Percentiles rank a stretch among this genome's conserved stretches.
phyloP scores from a whole-genome alignment of 1,140 invertebrate genomes.

The Schlechtendalia chinensis region DNA sequence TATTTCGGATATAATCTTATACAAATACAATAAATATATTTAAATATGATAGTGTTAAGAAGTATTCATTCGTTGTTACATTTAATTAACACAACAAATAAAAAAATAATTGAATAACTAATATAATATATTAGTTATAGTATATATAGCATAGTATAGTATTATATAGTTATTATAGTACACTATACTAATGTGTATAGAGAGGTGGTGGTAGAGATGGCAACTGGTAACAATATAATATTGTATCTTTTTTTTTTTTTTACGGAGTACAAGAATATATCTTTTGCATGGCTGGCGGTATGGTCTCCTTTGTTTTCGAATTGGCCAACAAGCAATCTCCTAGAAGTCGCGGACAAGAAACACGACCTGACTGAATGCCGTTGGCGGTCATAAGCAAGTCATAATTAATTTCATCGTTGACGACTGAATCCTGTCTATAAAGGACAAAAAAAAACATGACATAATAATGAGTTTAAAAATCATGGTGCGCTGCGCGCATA shows the following conservation, averaged over 20 bases:
- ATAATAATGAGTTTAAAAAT: too few relatives aligned
- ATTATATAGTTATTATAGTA: not conserved
- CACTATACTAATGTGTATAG: too few relatives aligned
- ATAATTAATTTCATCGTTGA: constrained; percentile 88
- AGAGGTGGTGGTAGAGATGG: too few relatives aligned
- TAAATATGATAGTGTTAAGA: constrained; percentile 5
- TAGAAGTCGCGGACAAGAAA: constrained; percentile 72
- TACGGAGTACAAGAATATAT: constrained; percentile 53
- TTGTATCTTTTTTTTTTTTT: not conserved
- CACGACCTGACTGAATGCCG: constrained; percentile 69
- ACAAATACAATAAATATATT: not conserved
- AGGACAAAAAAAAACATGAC: constrained; percentile 53
- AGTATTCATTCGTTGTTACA: not conserved
- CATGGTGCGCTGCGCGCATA: constrained; percentile 56
- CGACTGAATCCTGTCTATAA: constrained; percentile 76
- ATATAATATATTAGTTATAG: not conserved
- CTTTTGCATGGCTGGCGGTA: constrained; percentile 70
- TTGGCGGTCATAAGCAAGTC: constrained; percentile 81
- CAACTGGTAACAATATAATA: not conserved
- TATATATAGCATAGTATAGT: too few relatives aligned
- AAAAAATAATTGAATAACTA: not conserved
- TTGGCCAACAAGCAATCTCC: constrained; percentile 64
- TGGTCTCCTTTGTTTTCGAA: constrained; percentile 76
- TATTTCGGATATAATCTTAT: not conserved
- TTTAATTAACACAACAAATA: not conserved